Conservation (phyloP, 1,140 invertebrate species). For the Rhynchophorus ferrugineus region DNA sequence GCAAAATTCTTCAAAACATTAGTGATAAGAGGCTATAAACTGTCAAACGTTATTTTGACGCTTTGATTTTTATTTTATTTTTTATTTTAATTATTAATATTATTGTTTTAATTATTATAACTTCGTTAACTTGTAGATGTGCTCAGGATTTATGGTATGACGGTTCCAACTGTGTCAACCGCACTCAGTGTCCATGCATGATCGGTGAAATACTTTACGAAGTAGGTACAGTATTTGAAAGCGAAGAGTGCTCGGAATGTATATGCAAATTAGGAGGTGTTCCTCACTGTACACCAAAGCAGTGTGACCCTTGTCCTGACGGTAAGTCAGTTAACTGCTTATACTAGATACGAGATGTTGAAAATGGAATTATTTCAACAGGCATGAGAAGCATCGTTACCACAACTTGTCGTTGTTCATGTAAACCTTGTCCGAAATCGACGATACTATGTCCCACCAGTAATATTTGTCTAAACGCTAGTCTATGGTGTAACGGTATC, state of each 20-base stretch:
- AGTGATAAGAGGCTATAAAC: too few relatives aligned
- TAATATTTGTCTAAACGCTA: conserved; percentile 62
- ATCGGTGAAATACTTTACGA: conserved; percentile 58
- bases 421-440: conserved; percentile 59
- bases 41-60: too few relatives aligned
- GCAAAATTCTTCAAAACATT: too few relatives aligned
- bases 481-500: conserved; percentile 73
- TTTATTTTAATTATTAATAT: too few relatives aligned
- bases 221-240: conserved; percentile 59
- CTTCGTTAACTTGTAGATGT: conserved; percentile 11
- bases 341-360: background rate
- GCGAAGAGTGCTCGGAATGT: conserved; percentile 66
- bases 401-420: conserved; percentile 61
- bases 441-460: conserved; percentile 65
- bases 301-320: conserved; percentile 54
- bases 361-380: conserved; percentile 32
- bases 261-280: conserved; percentile 65
- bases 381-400: conserved; percentile 46
- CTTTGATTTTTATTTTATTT: too few relatives aligned
- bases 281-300: conserved; percentile 56
- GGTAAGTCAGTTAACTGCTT: conserved; percentile 30
- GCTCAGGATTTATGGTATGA: conserved; percentile 52
- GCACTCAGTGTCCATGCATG: conserved; percentile 67
- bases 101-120: too few relatives aligned
- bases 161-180: conserved; percentile 60